phyloP scores from a whole-genome alignment of 2,113 vertebrate genomes.

The Varanus komodoensis region DNA sequence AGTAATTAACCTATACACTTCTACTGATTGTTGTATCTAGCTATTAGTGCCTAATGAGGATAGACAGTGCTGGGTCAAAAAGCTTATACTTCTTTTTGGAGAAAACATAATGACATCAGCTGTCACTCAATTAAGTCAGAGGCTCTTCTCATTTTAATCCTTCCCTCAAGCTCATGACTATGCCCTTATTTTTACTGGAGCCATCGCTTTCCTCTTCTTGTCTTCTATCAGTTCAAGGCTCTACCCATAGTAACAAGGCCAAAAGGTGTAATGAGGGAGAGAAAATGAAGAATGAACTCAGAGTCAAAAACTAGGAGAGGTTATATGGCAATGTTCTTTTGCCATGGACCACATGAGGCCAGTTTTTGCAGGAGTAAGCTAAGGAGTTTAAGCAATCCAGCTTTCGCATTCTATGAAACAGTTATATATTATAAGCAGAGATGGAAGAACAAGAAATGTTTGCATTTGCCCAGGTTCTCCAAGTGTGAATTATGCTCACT shows the following conservation, averaged over 20 bases:
- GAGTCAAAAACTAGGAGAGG: neutral
- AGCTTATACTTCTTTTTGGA: slow-evolving; percentile 32
- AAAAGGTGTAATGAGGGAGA: neutral
- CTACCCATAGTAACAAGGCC: neutral
- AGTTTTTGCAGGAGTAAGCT: neutral
- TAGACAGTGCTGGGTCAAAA: slow-evolving; percentile 42
- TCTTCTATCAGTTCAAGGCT: neutral
- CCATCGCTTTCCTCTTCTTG: too few species aligned
- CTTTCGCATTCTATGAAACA: neutral
- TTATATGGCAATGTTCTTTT: neutral
- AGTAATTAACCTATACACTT: slow-evolving; percentile 46
- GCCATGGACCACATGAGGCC: neutral
- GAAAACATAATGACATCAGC: slow-evolving; percentile 14
- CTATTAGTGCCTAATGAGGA: slow-evolving; percentile 43
- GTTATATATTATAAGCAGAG: too few species aligned
- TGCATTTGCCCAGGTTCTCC: too few species aligned
- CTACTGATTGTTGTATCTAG: slow-evolving; percentile 40
- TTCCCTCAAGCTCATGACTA: neutral
- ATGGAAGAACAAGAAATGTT: too few species aligned
- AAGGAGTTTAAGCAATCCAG: neutral
- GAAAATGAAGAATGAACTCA: neutral
- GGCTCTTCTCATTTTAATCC: slow-evolving; percentile 9
- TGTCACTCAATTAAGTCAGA: slow-evolving; percentile 25
- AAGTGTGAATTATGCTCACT: too few species aligned
- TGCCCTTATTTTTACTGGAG: neutral